These are phyloP conservation scores for Carterocephalus palaemon DNA, from an alignment of 2,888 invertebrate species.

Conservation along the genomic window DNA sequence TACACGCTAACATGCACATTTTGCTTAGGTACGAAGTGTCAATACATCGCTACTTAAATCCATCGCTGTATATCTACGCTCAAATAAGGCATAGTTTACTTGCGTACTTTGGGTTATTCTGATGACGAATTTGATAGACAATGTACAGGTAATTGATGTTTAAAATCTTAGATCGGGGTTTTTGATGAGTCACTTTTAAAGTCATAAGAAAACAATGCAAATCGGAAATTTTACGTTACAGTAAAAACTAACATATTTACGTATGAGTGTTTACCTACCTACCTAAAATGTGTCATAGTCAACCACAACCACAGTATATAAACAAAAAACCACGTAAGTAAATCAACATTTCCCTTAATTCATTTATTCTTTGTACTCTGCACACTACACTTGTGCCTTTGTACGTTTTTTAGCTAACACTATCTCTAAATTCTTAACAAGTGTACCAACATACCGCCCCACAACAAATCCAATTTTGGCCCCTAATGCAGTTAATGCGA, in stretches of 20 bases:
- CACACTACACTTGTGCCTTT: slow-evolving; percentile 15
- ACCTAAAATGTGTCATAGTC: background rate
- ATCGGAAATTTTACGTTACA: background rate
- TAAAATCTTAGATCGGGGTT: too few species aligned
- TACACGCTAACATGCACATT: too few species aligned
- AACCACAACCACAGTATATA: background rate
- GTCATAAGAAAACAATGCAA: background rate
- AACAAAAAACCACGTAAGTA: background rate
- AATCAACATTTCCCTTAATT: slow-evolving; percentile 8
- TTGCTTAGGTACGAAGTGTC: too few species aligned
- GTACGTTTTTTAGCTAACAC: slow-evolving; percentile 56
- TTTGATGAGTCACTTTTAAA: background rate
- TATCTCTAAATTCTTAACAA: slow-evolving; percentile 69
- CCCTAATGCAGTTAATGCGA: slow-evolving; percentile 76
- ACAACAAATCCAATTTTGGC: slow-evolving; percentile 73
- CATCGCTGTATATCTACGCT: too few species aligned
- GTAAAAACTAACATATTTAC: too few species aligned
- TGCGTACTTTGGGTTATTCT: background rate
- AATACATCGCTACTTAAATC: too few species aligned
- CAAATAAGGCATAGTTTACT: too few species aligned
- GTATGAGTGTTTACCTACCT: too few species aligned
- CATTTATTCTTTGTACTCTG: slow-evolving; percentile 6
- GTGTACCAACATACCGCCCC: slow-evolving; percentile 75
- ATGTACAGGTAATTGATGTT: background rate
- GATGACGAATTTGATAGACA: slow-evolving; percentile 1